A percentile compares a stretch with the other conserved stretches of the same genome.
These are phyloP conservation scores for Kryphioiulus occultus DNA, from an alignment of 2,888 invertebrate species.

Conservation along the genomic window DNA sequence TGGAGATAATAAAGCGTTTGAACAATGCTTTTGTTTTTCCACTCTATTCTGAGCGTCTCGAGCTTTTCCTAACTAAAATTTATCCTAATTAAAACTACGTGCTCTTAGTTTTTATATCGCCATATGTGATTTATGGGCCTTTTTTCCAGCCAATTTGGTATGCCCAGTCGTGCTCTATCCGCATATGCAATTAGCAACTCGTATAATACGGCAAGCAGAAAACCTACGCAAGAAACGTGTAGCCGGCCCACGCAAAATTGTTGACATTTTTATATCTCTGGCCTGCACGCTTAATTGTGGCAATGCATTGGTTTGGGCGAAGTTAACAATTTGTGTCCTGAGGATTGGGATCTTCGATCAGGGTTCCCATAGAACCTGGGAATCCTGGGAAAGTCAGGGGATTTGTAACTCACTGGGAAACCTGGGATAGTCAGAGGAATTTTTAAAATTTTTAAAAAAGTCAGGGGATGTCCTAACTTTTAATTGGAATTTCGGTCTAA, in stretches of 20 bases:
- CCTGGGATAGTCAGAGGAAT: no score
- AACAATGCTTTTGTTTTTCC: no score
- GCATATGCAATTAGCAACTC: conserved; percentile 24
- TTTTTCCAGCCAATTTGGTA: not conserved
- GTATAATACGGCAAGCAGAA: not conserved
- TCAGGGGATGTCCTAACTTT: no score
- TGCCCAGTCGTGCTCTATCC: not conserved
- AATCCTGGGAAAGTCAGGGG: no score
- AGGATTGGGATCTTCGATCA: no score
- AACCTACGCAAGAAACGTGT: not conserved
- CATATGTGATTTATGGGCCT: not conserved
- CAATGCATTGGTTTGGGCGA: no score
- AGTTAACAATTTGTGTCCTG: no score
- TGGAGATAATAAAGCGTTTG: not conserved
- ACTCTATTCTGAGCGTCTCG: not conserved
- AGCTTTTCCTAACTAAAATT: not conserved
- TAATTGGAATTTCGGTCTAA: no score
- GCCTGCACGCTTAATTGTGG: not conserved
- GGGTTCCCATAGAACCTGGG: no score
- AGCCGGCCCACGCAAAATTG: conserved; percentile 6
- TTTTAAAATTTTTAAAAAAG: no score
- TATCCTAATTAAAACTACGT: not conserved
- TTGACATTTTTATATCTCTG: conserved; percentile 8
- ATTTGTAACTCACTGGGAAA: no score
- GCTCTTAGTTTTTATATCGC: not conserved